These are phyloP conservation scores for Bucco capensis DNA, from an alignment of 2,113 vertebrate species.

Conservation along the genomic window DNA sequence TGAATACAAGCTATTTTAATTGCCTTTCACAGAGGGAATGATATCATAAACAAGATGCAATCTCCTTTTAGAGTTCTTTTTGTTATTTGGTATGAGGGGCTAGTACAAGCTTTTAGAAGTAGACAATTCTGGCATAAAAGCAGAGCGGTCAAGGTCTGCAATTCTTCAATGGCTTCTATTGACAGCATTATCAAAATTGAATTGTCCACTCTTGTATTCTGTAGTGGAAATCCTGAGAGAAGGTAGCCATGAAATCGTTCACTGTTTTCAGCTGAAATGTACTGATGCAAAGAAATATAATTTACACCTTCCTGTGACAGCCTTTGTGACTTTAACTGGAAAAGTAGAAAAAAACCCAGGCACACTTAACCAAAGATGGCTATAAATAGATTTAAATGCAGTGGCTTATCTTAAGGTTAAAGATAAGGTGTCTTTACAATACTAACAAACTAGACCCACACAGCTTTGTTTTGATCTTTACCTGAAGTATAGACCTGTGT, in stretches of 20 bases:
- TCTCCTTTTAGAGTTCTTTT: constrained; percentile 13
- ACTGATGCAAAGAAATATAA: neutral
- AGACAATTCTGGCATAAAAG: constrained; percentile 15
- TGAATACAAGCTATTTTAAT: constrained; percentile 16
- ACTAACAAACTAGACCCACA: constrained; percentile 59
- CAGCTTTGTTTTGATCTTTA: constrained; percentile 55
- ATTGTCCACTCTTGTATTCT: neutral
- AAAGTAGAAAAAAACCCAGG: constrained; percentile 21
- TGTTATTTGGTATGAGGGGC: neutral
- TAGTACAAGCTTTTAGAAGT: constrained; percentile 6
- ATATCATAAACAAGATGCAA: constrained; percentile 22
- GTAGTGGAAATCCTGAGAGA: constrained; percentile 3
- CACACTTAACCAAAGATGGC: neutral
- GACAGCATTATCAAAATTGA: constrained; percentile 47
- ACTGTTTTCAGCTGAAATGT: constrained; percentile 9
- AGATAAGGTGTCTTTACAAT: constrained; percentile 13
- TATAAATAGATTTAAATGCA: constrained; percentile 53
- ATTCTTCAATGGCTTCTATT: constrained; percentile 25
- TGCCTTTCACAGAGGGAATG: neutral
- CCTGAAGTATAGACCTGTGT: constrained; percentile 54
- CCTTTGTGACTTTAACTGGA: constrained; percentile 19
- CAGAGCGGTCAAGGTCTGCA: constrained; percentile 16
- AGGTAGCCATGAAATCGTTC: neutral
- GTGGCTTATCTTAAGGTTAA: constrained; percentile 40
- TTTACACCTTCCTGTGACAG: constrained; percentile 22